Conservation (phyloP, 2,888 invertebrate genomes). For the Coleophora flavipennella region DNA sequence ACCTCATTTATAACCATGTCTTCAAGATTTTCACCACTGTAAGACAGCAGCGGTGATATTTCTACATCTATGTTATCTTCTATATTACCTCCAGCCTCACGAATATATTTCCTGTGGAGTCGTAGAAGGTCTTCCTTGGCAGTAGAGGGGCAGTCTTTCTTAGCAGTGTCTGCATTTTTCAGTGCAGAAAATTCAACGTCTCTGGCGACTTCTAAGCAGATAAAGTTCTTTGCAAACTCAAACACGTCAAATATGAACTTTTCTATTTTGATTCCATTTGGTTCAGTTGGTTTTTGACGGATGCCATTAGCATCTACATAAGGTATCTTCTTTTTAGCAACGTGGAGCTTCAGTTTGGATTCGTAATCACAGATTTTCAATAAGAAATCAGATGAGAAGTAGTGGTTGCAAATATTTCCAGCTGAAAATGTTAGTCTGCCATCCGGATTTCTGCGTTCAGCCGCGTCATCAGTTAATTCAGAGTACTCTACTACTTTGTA, state of each 20-base stretch:
- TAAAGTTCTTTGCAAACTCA: slow-evolving; percentile 91
- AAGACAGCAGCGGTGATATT: slow-evolving; percentile 92
- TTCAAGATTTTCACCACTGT: slow-evolving; percentile 89
- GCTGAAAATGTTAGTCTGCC: slow-evolving; percentile 92
- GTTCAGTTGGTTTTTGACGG: slow-evolving; percentile 80
- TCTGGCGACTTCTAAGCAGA: slow-evolving; percentile 92
- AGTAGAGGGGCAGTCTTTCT: slow-evolving; percentile 93
- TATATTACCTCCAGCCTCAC: slow-evolving; percentile 85
- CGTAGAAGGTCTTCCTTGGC: slow-evolving; percentile 83
- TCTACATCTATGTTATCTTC: slow-evolving; percentile 81
- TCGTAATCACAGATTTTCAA: slow-evolving; percentile 82
- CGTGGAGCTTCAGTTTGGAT: slow-evolving; percentile 86
- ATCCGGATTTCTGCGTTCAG: slow-evolving; percentile 82
- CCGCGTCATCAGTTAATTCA: slow-evolving; percentile 91
- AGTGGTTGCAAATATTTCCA: slow-evolving; percentile 99
- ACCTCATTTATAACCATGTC: slow-evolving; percentile 76
- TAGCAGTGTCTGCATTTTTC: slow-evolving; percentile 91
- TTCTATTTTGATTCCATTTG: slow-evolving; percentile 98
- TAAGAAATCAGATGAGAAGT: slow-evolving; percentile 92
- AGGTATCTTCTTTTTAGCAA: slow-evolving; percentile 98
- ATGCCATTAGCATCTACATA: slow-evolving; percentile 81
- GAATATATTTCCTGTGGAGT: slow-evolving; percentile 85
- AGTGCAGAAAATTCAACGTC: slow-evolving; percentile 97
- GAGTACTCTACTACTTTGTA: slow-evolving; percentile 98
- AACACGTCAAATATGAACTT: slow-evolving; percentile 99